Evolutionary conservation across 1,140 invertebrate genomes (phyloP).

Genomic region (Trichomalopsis sarcophagae): DNA sequence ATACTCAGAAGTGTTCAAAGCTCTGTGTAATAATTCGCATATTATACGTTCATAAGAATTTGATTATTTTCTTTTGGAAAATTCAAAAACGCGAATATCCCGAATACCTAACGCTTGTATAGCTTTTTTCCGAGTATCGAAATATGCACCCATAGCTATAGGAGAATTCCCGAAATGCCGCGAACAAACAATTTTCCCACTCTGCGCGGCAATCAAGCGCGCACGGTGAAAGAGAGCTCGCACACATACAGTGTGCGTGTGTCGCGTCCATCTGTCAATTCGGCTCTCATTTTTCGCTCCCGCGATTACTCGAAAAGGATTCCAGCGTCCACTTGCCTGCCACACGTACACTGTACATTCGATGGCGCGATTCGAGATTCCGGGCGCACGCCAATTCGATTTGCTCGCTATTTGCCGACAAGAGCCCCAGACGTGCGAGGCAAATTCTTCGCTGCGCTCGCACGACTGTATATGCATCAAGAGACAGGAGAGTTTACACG

Average conservation of each 20-base stretch:
- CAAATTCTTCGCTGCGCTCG: constrained; percentile 47
- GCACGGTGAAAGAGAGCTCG: neutral
- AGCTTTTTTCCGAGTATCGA: too few species aligned
- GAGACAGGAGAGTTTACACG: constrained; percentile 4
- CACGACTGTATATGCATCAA: neutral
- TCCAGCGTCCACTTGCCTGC: neutral
- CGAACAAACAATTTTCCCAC: too few species aligned
- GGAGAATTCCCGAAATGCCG: too few species aligned
- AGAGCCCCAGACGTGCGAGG: constrained; percentile 50
- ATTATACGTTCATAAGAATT: too few species aligned
- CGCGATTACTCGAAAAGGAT: constrained; percentile 24
- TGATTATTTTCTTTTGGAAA: too few species aligned
- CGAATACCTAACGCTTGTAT: too few species aligned
- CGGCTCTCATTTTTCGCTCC: neutral
- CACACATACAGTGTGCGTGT: neutral
- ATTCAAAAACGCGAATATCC: too few species aligned
- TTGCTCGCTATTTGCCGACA: constrained; percentile 53
- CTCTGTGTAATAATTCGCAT: too few species aligned
- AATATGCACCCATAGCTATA: too few species aligned
- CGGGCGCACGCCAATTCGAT: constrained; percentile 53
- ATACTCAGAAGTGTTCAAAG: too few species aligned
- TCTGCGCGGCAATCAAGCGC: too few species aligned
- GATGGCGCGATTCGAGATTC: constrained; percentile 53
- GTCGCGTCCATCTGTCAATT: constrained; percentile 39
- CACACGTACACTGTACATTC: neutral